Evolutionary conservation across 2,888 invertebrate genomes (phyloP), one percentile per base, ranked within the genome.

Genomic region (Mythimna vitellina): DNA sequence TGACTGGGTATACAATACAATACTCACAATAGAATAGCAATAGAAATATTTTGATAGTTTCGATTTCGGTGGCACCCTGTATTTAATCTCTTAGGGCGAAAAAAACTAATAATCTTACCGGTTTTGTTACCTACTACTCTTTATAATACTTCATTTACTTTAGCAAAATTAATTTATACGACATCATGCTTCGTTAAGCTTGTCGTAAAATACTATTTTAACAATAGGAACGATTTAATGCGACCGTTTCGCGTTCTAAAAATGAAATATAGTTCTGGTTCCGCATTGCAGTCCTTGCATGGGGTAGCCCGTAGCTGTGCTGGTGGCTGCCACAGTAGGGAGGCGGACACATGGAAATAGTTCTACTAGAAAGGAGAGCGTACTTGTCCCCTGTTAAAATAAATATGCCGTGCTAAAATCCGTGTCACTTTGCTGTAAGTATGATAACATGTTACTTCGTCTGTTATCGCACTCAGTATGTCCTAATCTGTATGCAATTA

Each of bases 231-330:
- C 89, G 90, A 90, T 91, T 89, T 91, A 93, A 93, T 91, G 88
- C 89, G 89, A 91, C 89, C 90, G 91, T 92, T 93, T 91, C 91
- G 92, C 92, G 89, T 93, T 93, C 92, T 93, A 94, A 94, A 94
- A 93, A 92, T 95, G 94, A 95, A 91, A 92, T 95, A 95, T 95
- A 90, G 93, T 91, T 89, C 89, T 90, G 86, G 92, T 93, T 93
- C 94, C 94, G 96, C 96, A 96, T 92, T 96, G 96, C 96, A 95
- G 95, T 94, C 78, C 87, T 83, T 81, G 93, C 93, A 94, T 93
- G 93, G 95, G 93, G 93, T 92, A 76, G 56, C 56, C 74, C 56
- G 74, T 53, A 89, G 91, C 86, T 85, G 86, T 82, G 74, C 65
- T 83, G 73, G 70, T 69, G 71, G 69, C 68, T 75, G 77, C 82